These are phyloP conservation scores for Caenorhabditis sp. DNA, from an alignment of 2,888 invertebrate species.

Conservation along the genomic window DNA sequence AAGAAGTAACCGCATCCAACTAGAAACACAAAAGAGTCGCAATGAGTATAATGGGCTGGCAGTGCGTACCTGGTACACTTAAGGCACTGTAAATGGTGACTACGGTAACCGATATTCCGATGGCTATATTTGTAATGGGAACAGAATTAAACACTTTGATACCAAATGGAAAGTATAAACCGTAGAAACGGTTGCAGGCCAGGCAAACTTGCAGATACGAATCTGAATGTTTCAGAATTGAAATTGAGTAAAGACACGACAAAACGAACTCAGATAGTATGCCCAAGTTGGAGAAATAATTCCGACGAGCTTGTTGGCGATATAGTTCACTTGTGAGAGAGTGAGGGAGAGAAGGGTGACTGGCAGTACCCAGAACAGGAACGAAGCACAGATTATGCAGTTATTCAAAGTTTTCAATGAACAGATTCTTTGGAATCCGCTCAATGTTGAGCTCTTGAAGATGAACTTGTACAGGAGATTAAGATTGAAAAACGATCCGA, in stretches of 20 bases:
- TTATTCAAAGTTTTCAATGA: slow-evolving; percentile 35
- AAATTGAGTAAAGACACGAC: no score
- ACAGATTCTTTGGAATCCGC: slow-evolving; percentile 48
- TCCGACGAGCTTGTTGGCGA: background rate
- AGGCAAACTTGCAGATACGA: background rate
- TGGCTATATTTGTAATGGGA: background rate
- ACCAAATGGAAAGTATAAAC: background rate
- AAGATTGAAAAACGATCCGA: slow-evolving; percentile 31
- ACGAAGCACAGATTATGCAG: slow-evolving; percentile 23
- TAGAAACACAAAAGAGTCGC: background rate
- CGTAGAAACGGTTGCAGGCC: slow-evolving; percentile 3
- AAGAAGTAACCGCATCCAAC: background rate
- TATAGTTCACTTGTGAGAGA: background rate
- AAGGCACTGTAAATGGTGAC: no score
- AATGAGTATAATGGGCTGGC: no score
- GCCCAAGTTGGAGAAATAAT: background rate
- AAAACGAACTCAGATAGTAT: background rate
- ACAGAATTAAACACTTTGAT: background rate
- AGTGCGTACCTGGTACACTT: no score
- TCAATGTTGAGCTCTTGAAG: background rate
- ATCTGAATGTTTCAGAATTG: background rate
- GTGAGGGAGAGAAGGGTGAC: background rate
- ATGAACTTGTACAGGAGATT: slow-evolving; percentile 28
- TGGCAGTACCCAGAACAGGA: slow-evolving; percentile 43
- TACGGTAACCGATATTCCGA: no score